These are phyloP conservation scores for Machaerirhynchus nigripectus DNA, from an alignment of 2,113 vertebrate species.

Conservation along the genomic window DNA sequence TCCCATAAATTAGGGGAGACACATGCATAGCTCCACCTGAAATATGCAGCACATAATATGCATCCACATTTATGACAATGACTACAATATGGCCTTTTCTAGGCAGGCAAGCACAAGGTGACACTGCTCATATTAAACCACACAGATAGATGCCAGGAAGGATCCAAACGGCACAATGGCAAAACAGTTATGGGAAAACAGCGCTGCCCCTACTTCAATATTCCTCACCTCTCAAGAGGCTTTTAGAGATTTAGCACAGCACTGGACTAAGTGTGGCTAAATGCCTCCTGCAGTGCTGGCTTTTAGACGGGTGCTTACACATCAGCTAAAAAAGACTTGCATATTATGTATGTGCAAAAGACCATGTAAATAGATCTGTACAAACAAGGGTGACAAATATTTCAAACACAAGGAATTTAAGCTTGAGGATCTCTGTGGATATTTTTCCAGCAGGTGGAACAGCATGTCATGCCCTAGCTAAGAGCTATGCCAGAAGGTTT, in stretches of 20 bases:
- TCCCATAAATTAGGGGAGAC: background rate
- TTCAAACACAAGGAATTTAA: background rate
- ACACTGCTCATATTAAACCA: background rate
- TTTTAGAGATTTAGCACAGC: background rate
- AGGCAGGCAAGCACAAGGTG: background rate
- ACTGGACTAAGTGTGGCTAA: background rate
- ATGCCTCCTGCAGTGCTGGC: background rate
- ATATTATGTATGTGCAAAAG: background rate
- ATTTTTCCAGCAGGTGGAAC: constrained; percentile 3
- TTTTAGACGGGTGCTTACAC: background rate
- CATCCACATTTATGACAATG: background rate
- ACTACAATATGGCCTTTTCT: background rate
- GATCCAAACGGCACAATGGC: background rate
- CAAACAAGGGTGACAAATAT: background rate
- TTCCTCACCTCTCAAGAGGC: background rate
- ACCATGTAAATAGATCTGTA: background rate
- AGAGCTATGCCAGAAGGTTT: background rate
- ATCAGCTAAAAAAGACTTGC: background rate
- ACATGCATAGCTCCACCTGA: background rate
- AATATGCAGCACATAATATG: constrained; percentile 1
- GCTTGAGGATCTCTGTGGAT: background rate
- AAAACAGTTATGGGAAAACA: background rate
- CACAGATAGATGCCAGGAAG: background rate
- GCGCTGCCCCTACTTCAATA: background rate
- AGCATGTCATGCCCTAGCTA: background rate